A percentile compares a stretch with the other conserved stretches of the same genome.
These are phyloP conservation scores for Crotalus horridus DNA, from an alignment of 2,113 vertebrate species.

Conservation along the genomic window DNA sequence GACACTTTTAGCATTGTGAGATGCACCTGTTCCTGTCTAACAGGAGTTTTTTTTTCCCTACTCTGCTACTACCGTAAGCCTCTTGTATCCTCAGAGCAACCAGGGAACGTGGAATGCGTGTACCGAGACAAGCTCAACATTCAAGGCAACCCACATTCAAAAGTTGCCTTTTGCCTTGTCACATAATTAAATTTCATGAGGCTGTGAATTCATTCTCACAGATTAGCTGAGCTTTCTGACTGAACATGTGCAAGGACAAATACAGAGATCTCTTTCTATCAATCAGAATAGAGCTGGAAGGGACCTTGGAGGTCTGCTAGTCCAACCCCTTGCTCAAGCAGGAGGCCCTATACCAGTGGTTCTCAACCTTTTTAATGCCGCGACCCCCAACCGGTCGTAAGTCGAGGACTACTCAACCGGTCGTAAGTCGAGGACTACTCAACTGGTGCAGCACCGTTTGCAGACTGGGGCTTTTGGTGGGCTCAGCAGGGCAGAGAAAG, in stretches of 20 bases:
- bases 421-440: too few species aligned
- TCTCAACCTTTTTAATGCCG: too few species aligned
- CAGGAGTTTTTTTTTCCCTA: background rate
- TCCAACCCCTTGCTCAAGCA: too few species aligned
- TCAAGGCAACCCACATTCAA: slow-evolving; percentile 67
- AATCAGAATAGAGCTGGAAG: too few species aligned
- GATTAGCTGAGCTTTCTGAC: slow-evolving; percentile 58
- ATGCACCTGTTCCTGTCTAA: slow-evolving; percentile 23
- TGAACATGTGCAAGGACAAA: slow-evolving; percentile 32
- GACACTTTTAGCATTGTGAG: slow-evolving; percentile 5
- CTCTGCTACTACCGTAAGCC: slow-evolving; percentile 49
- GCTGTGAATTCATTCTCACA: slow-evolving; percentile 46
- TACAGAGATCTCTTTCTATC: background rate
- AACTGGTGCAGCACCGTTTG: too few species aligned
- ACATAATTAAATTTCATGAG: slow-evolving; percentile 77
- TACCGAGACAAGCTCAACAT: slow-evolving; percentile 62
- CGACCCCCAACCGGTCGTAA: too few species aligned
- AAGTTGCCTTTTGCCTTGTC: slow-evolving; percentile 65
- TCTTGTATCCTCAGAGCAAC: slow-evolving; percentile 1
- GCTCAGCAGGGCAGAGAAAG: too few species aligned
- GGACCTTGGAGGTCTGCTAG: too few species aligned
- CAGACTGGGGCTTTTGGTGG: too few species aligned
- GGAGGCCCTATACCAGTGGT: too few species aligned
- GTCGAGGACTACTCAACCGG: too few species aligned
- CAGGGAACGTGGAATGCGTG: slow-evolving; percentile 15